These are phyloP conservation scores for Fissipunctia ypsillon DNA, from an alignment of 2,888 invertebrate genomes.

Conservation along the genomic window DNA sequence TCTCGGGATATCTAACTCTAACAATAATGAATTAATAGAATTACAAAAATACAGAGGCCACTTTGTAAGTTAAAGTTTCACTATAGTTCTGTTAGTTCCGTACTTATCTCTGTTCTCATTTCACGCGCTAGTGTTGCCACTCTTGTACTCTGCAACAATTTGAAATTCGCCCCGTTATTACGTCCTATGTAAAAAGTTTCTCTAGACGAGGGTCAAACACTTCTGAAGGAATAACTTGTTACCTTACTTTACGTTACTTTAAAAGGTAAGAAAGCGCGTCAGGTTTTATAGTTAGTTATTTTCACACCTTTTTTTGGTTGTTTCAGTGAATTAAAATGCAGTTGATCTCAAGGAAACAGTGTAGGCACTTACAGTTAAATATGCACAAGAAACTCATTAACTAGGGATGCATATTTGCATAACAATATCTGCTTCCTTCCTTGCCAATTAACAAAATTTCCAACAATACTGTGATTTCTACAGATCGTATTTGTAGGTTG, in stretches of 20 bases:
- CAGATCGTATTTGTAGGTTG: too few relatives aligned
- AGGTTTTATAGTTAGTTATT: conserved; percentile 37
- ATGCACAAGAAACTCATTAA: not conserved
- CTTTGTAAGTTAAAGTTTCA: not conserved
- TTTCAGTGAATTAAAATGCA: conserved; percentile 34
- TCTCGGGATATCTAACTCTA: not conserved
- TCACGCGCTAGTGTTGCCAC: conserved; percentile 8
- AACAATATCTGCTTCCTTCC: not conserved
- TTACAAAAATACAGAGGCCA: not conserved
- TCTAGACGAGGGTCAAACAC: conserved; percentile 61
- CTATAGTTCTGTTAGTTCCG: not conserved
- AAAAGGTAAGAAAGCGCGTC: conserved; percentile 52
- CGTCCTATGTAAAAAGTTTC: conserved; percentile 57
- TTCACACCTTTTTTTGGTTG: conserved; percentile 32
- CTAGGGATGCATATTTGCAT: too few relatives aligned
- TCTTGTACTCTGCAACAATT: conserved; percentile 48
- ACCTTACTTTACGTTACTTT: conserved; percentile 61
- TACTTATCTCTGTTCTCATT: conserved; percentile 13
- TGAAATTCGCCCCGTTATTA: conserved; percentile 58
- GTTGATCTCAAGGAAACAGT: not conserved
- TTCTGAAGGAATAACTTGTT: conserved; percentile 58
- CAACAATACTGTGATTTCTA: too few relatives aligned
- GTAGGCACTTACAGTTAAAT: not conserved
- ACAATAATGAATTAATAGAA: not conserved
- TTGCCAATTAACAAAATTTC: not conserved